Base-by-base conservation (phyloP, 2,113 vertebrate genomes). In the Spheniscus mendiculus region DNA sequence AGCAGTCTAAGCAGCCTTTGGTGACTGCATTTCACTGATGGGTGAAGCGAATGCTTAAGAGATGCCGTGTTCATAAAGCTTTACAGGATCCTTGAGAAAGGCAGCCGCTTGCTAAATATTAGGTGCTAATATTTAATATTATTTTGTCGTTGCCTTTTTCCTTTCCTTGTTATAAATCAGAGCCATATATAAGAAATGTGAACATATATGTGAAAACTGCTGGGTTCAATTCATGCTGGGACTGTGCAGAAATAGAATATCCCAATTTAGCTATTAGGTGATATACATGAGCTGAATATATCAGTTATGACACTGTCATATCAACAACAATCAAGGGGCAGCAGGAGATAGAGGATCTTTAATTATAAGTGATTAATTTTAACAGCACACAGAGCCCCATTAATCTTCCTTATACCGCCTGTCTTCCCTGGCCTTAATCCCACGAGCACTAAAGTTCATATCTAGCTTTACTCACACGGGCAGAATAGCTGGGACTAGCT, bases 1-100 rank as follows among this genome's bases (percentile, higher is more conserved):
- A 93, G 55, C 83, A 76, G 55, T 77, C 70, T 85, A 89, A 96
- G 81, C 95, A 94, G 97, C 94, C 93, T 94, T 91, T 90, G 91
- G 91, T 96, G 93, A 66, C 69, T 87, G 56, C 2, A 0, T 92
- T 94, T 82, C 94, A 91, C 61, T 91, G 93, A 19, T 72, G 83
- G 86, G 44, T 92, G 93, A 96, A 95, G 81, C 0, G 0, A 91
- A 92, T 66, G 49, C 49, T 93, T 87, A 59, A 76, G 87, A 89
- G 87, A 93, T 76, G 80, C 61, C 71, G 69, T 1, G 6, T 89
- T 76, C 78, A 76, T 34, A 90, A 87, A 87, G 69, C 86, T 93
- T 74, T 84, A 56, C 42, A 63, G 53, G 52, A 82, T 94, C 65
- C 73, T 69, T 89, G 77, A 70, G 40, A 97, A 87, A 58, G 66